phyloP scores from a whole-genome alignment of 2,888 invertebrate species.

The Andrena bucephala region DNA sequence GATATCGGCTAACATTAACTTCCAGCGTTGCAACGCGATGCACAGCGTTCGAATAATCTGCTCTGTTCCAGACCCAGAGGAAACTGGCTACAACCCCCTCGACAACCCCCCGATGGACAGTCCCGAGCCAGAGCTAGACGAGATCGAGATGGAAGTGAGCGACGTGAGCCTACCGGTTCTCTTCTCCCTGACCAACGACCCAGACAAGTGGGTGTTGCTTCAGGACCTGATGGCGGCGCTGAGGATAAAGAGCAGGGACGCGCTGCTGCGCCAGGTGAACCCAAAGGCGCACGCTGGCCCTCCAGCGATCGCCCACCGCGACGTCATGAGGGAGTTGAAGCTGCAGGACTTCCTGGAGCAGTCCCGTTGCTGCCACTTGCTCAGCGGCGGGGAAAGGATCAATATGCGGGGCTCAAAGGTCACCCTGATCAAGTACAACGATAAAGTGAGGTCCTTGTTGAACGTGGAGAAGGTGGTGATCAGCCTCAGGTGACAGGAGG shows the following conservation, averaged over 20 bases:
- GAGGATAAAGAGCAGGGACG: slow-evolving; percentile 93
- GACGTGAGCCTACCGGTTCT: slow-evolving; percentile 92
- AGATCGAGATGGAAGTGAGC: slow-evolving; percentile 93
- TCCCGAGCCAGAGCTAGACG: slow-evolving; percentile 86
- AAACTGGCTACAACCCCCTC: slow-evolving; percentile 88
- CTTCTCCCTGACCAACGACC: slow-evolving; percentile 88
- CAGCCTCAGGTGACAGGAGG: slow-evolving; percentile 86
- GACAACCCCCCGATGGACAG: slow-evolving; percentile 86
- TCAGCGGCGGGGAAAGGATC: slow-evolving; percentile 92
- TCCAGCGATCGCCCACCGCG: slow-evolving; percentile 85
- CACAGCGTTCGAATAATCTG: background rate
- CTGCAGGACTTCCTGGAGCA: slow-evolving; percentile 93
- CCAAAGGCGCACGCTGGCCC: slow-evolving; percentile 86
- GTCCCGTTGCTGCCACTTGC: slow-evolving; percentile 92
- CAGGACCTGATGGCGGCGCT: slow-evolving; percentile 92
- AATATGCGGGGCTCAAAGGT: slow-evolving; percentile 93
- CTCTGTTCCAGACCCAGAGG: slow-evolving; percentile 76
- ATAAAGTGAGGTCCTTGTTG: slow-evolving; percentile 92
- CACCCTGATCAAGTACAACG: slow-evolving; percentile 93
- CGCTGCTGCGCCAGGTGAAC: slow-evolving; percentile 90
- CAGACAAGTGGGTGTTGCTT: slow-evolving; percentile 92
- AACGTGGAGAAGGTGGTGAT: slow-evolving; percentile 92
- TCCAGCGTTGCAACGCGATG: no score
- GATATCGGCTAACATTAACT: background rate
- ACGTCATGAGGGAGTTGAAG: slow-evolving; percentile 89